Conservation (phyloP, 2,113 vertebrate genomes). For the Nyctereutes procyonoides region DNA sequence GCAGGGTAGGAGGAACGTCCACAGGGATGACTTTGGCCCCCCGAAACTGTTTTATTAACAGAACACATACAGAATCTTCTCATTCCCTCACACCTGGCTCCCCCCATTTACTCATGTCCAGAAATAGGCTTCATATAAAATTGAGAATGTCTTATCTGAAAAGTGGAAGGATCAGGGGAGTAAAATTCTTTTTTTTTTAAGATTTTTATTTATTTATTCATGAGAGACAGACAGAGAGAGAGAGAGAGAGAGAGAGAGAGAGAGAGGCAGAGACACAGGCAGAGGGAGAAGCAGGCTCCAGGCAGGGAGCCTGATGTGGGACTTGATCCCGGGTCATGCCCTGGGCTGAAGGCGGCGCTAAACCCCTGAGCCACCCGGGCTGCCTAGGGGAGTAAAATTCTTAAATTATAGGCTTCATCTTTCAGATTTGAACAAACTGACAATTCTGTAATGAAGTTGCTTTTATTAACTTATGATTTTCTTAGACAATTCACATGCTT, state of each 20-base stretch:
- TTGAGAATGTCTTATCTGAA: background rate
- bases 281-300: too few relatives aligned
- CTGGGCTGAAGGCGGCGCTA: too few relatives aligned
- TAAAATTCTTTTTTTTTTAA: background rate
- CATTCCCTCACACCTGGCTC: background rate
- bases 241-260: too few relatives aligned
- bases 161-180: background rate
- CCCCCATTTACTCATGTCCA: too few relatives aligned
- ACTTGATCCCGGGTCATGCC: too few relatives aligned
- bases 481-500: background rate
- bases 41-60: background rate
- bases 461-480: background rate
- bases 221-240: too few relatives aligned
- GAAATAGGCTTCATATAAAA: background rate
- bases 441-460: background rate
- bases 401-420: background rate
- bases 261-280: too few relatives aligned
- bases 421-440: background rate
- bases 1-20: accelerated
- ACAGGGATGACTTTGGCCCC: background rate
- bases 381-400: background rate
- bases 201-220: too few relatives aligned
- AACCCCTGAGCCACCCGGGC: too few relatives aligned
- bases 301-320: too few relatives aligned
- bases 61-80: background rate